phyloP scores from a whole-genome alignment of 2,113 vertebrate genomes.

The Colinus virginianus region DNA sequence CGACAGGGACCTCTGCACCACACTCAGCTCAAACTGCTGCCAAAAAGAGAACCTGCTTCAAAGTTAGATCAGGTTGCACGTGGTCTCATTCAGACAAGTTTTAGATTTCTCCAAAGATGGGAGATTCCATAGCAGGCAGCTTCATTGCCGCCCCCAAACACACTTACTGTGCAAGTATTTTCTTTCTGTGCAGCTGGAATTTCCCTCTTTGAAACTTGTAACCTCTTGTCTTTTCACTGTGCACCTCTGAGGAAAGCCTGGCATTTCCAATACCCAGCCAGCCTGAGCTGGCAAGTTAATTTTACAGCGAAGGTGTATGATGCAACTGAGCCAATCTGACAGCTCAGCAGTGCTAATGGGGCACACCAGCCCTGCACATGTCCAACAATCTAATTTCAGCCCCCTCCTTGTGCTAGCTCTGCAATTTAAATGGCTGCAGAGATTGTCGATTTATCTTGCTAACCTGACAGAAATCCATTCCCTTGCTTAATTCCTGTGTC shows the following conservation, averaged over 20 bases:
- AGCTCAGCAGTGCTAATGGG: slow-evolving; percentile 1
- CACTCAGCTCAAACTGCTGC: rapidly evolving
- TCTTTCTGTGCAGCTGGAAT: background rate
- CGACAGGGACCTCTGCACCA: background rate
- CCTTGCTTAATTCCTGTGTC: slow-evolving; percentile 38
- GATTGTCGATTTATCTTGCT: slow-evolving; percentile 5
- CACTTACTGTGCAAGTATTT: background rate
- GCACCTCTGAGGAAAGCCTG: background rate
- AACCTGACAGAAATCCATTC: slow-evolving; percentile 57
- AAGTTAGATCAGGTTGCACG: background rate
- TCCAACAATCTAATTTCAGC: slow-evolving; percentile 43
- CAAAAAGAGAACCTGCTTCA: background rate
- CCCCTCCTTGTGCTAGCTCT: background rate
- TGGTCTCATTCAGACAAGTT: background rate
- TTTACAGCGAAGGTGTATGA: slow-evolving; percentile 8
- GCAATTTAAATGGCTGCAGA: slow-evolving; percentile 28
- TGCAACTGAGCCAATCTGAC: slow-evolving; percentile 9
- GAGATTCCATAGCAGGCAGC: background rate
- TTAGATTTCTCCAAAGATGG: background rate
- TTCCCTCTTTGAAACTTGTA: background rate
- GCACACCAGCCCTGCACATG: background rate
- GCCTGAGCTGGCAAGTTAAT: slow-evolving; percentile 1
- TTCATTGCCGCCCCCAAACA: background rate
- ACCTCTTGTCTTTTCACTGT: background rate
- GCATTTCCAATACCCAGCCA: background rate